Evolutionary conservation across 2,797 vertebrate genomes (phyloP), one percentile per base, ranked within the genome.

Genomic region (Coreius guichenoti): DNA sequence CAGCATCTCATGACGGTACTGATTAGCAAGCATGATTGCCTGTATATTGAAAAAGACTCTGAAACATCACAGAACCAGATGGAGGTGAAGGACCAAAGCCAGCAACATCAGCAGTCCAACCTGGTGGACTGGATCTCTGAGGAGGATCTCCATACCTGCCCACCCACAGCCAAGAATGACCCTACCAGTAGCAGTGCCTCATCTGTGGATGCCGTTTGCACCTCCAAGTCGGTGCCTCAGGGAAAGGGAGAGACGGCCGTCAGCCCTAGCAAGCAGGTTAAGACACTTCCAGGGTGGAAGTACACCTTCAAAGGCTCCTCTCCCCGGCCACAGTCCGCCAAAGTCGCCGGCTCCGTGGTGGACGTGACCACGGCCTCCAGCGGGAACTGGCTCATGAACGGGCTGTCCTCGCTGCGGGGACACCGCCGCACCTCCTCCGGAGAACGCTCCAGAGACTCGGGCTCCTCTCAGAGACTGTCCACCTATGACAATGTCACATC

Each of bases 1-100:
- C 98, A 99, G 93, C 97, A 98, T 88, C 94, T 99, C 89, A 99
- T 99, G 98, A 98, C 97, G 0, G 74, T 96, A 80, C 93, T 99
- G 88, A 99, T 99, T 83, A 96, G 96, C 14, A 96, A 97, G 80
- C 97, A 99, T 79, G 86, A 95, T 39, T 93, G 93, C 58, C 95
- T 99, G 79, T 99, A 97, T 81, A 92, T 94, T 1, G 92, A 94
- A 3, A 92, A 92, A 56, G 94, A 95, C 80, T 86, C 90, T 0
- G 96, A 96, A 13, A 90, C 81, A n/a, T 89, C 36, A 8, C 69
- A 82, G 0, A 82, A 89, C 39, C 94, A 92, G 3, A 86, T 86
- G 0, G 94, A 96, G 49, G 89, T 91, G 70, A 91, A 91, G 4
- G 72, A 92, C 2, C 26, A 91, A 80, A 86, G 88, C 9, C 95